phyloP scores from a whole-genome alignment of 2,113 vertebrate species.

The Gasterosteus nipponicus region DNA sequence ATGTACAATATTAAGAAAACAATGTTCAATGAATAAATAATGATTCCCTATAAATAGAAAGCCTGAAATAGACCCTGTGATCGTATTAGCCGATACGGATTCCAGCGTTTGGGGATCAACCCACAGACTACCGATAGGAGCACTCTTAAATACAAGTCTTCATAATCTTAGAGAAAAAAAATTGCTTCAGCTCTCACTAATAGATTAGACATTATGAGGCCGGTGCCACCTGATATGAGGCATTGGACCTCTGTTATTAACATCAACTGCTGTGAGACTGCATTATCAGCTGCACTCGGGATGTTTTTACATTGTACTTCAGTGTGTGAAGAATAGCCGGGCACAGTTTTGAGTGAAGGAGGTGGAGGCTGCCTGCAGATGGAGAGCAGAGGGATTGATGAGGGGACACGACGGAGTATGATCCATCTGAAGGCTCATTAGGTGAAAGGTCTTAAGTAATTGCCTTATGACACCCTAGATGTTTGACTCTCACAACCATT shows the following conservation, averaged over 20 bases:
- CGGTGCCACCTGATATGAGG: background rate
- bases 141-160: background rate
- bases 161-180: background rate
- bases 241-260: background rate
- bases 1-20: background rate
- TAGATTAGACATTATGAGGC: background rate
- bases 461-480: slow-evolving; percentile 43
- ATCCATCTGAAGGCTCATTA: slow-evolving; percentile 60
- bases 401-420: slow-evolving; percentile 49
- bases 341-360: slow-evolving; percentile 41
- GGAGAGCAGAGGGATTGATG: slow-evolving; percentile 69
- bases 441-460: slow-evolving; percentile 68
- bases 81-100: background rate
- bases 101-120: background rate
- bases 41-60: background rate
- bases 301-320: background rate
- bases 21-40: background rate
- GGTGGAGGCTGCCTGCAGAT: slow-evolving; percentile 10
- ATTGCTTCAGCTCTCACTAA: background rate
- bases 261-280: background rate
- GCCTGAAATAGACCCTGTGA: no score
- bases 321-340: slow-evolving; percentile 5
- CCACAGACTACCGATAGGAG: background rate
- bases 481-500: slow-evolving; percentile 9
- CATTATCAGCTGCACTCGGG: slow-evolving; percentile 12